These are phyloP conservation scores for Brenthis hecate DNA, from an alignment of 2,888 invertebrate species.

Conservation along the genomic window DNA sequence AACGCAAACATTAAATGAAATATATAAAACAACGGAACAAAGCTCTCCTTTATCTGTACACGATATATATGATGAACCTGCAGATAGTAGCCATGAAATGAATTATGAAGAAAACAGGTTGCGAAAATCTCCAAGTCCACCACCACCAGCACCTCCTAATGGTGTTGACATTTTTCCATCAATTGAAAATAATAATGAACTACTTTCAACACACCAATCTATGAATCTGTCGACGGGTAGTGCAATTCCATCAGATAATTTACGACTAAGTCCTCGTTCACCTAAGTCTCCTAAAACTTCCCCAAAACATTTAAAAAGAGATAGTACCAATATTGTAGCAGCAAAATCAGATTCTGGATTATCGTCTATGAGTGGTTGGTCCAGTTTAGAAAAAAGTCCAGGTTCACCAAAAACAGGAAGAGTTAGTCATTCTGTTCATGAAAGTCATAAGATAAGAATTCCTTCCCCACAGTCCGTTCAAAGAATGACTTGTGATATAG, in stretches of 20 bases:
- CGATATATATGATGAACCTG: slow-evolving; percentile 83
- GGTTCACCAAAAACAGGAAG: slow-evolving; percentile 87
- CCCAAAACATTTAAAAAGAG: slow-evolving; percentile 85
- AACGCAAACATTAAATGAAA: slow-evolving; percentile 74
- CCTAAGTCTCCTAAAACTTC: slow-evolving; percentile 88
- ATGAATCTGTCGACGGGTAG: slow-evolving; percentile 60
- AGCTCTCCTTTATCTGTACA: slow-evolving; percentile 85
- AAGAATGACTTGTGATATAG: slow-evolving; percentile 66
- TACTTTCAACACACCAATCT: slow-evolving; percentile 53
- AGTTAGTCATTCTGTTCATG: slow-evolving; percentile 64
- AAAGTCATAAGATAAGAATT: slow-evolving; percentile 69
- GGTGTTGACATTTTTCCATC: slow-evolving; percentile 76
- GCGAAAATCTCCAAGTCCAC: slow-evolving; percentile 86
- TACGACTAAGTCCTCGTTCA: slow-evolving; percentile 85
- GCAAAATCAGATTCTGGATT: slow-evolving; percentile 93
- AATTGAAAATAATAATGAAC: slow-evolving; percentile 65
- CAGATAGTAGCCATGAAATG: slow-evolving; percentile 70
- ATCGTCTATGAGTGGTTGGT: slow-evolving; percentile 94
- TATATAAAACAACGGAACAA: slow-evolving; percentile 77
- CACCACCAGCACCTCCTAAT: slow-evolving; percentile 91
- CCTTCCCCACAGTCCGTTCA: slow-evolving; percentile 69
- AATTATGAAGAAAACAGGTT: slow-evolving; percentile 76
- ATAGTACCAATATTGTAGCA: slow-evolving; percentile 84
- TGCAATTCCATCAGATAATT: slow-evolving; percentile 65
- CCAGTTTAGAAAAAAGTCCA: slow-evolving; percentile 92